Evolutionary conservation across 2,797 vertebrate genomes (phyloP), one percentile per base, ranked within the genome.

Genomic region (Loriculus beryllinus): DNA sequence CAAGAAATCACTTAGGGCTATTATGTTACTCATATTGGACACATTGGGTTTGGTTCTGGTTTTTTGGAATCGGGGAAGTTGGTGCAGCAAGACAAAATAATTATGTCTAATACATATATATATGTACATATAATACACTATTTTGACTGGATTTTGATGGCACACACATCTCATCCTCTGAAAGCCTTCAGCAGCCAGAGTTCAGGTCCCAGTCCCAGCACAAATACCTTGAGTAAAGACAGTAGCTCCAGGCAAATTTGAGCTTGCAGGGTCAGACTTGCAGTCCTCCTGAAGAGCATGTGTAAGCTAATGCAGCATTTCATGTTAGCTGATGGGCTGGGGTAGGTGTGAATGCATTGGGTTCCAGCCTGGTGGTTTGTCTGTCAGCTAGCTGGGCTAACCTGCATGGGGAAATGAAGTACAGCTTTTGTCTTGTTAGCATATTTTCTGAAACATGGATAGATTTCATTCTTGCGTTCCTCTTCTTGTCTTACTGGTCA

Each of bases 291-390:
- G 52, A 62, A 19, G 25, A 57, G 52, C 10, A 1, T 0, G 37
- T 57, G 12, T 3, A 19, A 54, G 68, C 67, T 60, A 14, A 17
- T 1, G 63, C 43, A 39, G 4, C 3, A 0, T 0, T 9, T 3
- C 3, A 0, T 1, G 18, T 6, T 20, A 69, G n/a, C 35, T 1
- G 0, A 1, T 1, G 59, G 65, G 54, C 5, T 18, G 45, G 82
- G 84, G 42, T 14, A 4, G 57, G 52, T 31, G 79, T 57, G 65
- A 13, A 11, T 3, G 26, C 0, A 0, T 8, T 8, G 56, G 48
- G 20, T 39, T 57, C 5, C 33, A 18, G 76, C 3, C 4, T 37
- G 37, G 28, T 3, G 52, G 7, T 21, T 65, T 28, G 16, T 29
- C 28, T 39, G 35, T 21, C 47, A 54, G 43, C 43, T 28, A 4